Evolutionary conservation across 2,113 vertebrate species (phyloP), one percentile per base, ranked within the genome.

Genomic region (Aix galericulata): DNA sequence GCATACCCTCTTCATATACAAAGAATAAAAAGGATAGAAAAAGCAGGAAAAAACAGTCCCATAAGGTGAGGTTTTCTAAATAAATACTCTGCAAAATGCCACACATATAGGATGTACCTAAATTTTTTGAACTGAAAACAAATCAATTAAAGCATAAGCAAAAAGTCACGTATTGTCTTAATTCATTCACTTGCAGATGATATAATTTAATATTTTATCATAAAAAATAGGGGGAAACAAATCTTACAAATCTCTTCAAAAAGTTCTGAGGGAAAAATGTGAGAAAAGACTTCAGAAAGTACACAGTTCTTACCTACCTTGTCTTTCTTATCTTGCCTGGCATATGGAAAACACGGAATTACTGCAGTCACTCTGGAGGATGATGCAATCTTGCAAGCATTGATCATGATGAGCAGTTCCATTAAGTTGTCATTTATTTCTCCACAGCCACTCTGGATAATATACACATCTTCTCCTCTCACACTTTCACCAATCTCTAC

Each of bases 381-480:
- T 2, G 98, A 98, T 1, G 98, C 98, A 73, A 98, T 98, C 94
- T 98, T 98, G 97, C 98, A 98, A 38, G 98, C 98, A 36, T 98
- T 98, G 96, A 98, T 98, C 98, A 98, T 98, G 96, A 98, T 98
- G 63, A 98, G 98, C 36, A 98, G 96, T 56, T 98, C 98, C 98
- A 98, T 98, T 88, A 98, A 95, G 95, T 98, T 98, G 97, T 98
- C 98, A 17, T 98, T 98, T 95, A 98, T 98, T 95, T 98, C 98
- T 10, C 98, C 98, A 40, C 98, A 98, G 93, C 98, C 98, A 50
- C 98, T 98, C 97, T 98, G 98, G 94, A 98, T 95, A 92, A 98
- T 98, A 27, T 98, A 98, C 4, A 98, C 98, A 97, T 98, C 98
- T 95, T 98, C 98, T 15, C 98, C 98, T 94, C 98, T 96, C 67